Evolutionary conservation across 2,113 vertebrate genomes (phyloP), one percentile per base, ranked within the genome.

Genomic region (Dissostichus mawsoni): DNA sequence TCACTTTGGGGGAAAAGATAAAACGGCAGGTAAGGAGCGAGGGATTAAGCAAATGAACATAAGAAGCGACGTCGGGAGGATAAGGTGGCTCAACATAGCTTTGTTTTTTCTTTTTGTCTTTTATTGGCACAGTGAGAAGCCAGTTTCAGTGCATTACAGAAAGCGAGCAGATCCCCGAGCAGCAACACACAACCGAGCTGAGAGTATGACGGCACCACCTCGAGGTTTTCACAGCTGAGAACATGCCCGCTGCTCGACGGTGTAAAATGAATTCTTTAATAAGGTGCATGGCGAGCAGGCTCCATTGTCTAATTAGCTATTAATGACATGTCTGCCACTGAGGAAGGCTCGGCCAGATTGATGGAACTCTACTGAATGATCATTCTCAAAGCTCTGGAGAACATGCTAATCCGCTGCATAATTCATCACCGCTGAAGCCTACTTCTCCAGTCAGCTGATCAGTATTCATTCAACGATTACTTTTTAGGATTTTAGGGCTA

Each of bases 251-350:
- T 29, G 63, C 63, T 53, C 17, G 0, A 75, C 29, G 16, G 48
- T 70, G 74, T 87, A 1, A 71, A 80, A 74, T 74, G 23, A 44
- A 71, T 70, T 80, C 58, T 73, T 73, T 71, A 87, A 86, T 62
- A 53, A 0, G 11, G 41, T 12, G 51, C 67, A 53, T 53, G 71
- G 74, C 47, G 23, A 74, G 50, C 55, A 5, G 5, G 66, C 52
- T 81, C 68, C 62, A 20, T 74, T 56, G 72, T 78, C 63, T 89
- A 79, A 92, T 92, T 84, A 84, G 82, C 57, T 83, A 88, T 86
- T 81, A 89, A 91, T 89, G 84, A 87, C 76, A 72, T 76, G 41
- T 73, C 68, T 77, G 80, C 75, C 78, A 67, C 61, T 58, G 74
- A 44, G 78, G 66, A 82, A 63, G 57, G 74, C 74, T 78, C 23